Base-by-base conservation (phyloP, 2,888 invertebrate genomes). In the Limnephilus marmoratus region DNA sequence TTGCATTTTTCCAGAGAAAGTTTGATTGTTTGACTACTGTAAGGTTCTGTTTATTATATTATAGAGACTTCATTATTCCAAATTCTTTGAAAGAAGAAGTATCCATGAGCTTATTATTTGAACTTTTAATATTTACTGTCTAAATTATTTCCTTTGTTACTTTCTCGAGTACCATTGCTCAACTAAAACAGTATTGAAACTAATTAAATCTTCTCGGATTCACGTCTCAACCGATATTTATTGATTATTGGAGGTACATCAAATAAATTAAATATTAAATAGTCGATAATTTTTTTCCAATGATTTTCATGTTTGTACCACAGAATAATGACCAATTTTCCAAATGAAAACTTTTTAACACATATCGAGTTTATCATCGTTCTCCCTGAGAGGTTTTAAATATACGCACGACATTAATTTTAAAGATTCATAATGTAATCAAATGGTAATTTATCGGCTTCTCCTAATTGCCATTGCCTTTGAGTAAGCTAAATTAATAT, bases 281-380 rank as follows among this genome's bases (percentile, higher is more conserved):
- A 86, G 5, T n/a, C 3, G 49, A n/a, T 45, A 53, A 86, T 53
- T 86, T 86, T 45, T 86, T 86, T 15, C 11, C 31, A 85, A 85
- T 49, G 5, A 86, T 37, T 88, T 88, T 88, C 31, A 88, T 80
- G 88, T 68, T 88, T 88, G 80, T 88, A 88, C 37, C 37, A 88
- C 88, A 88, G 68, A 68, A 80, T 68, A 80, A 80, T 53, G 87
- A 87, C 87, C 88, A 68, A 88, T 80, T 88, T 88, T 88, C 80
- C 37, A 85, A 85, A 85, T 37, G 31, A 88, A 68, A 68, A 41
- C 68, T 37, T 80, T 80, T 31, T 15, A 41, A 68, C 85, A 88
- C 88, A 88, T 88, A 88, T 88, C 88, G 88, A 53, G 49, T 53
- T 53, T 31, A 53, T 53, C 87, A 87, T 87, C 49, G n/a, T 49